A percentile compares a stretch with the other conserved stretches of the same genome.
phyloP scores from a whole-genome alignment of 2,797 vertebrate genomes.

The Urophycis tenuis region DNA sequence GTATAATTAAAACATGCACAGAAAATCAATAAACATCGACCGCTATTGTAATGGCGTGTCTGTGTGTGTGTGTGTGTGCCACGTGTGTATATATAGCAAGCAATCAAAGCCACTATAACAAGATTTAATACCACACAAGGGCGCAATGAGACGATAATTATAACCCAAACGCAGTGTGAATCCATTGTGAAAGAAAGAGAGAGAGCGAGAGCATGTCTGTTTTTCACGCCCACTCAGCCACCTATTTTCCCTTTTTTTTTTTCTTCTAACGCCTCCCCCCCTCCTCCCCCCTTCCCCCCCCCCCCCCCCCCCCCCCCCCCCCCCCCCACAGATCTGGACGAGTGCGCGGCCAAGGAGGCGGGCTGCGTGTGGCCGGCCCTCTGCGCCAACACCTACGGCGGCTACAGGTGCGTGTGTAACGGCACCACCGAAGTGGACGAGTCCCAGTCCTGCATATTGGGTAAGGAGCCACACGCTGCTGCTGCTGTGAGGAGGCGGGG shows the following conservation, averaged over 20 bases:
- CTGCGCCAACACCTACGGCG: conserved; percentile 78
- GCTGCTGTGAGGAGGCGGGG: too few species aligned
- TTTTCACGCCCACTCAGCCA: conserved; percentile 5
- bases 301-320: conserved; percentile 19
- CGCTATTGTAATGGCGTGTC: neutral
- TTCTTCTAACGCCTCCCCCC: neutral
- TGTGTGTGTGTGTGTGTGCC: neutral
- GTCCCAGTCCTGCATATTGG: conserved; percentile 62
- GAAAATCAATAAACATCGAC: neutral
- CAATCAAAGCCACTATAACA: neutral
- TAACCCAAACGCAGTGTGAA: neutral
- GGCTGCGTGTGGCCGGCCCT: conserved; percentile 57
- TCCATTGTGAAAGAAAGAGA: neutral
- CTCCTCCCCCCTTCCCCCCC: conserved; percentile 20
- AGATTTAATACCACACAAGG: neutral
- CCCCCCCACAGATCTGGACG: conserved; percentile 70
- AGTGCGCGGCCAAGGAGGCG: conserved; percentile 62
- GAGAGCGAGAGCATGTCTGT: neutral
- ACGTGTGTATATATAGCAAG: neutral
- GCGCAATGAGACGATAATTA: neutral
- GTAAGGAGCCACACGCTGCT: conserved; percentile 52
- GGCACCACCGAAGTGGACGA: conserved; percentile 64
- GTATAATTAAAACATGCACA: neutral
- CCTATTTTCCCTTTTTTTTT: neutral
- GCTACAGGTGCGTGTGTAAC: conserved; percentile 77